Base-by-base conservation (phyloP, 1,140 invertebrate species). In the Plectrocnemia conspersa region DNA sequence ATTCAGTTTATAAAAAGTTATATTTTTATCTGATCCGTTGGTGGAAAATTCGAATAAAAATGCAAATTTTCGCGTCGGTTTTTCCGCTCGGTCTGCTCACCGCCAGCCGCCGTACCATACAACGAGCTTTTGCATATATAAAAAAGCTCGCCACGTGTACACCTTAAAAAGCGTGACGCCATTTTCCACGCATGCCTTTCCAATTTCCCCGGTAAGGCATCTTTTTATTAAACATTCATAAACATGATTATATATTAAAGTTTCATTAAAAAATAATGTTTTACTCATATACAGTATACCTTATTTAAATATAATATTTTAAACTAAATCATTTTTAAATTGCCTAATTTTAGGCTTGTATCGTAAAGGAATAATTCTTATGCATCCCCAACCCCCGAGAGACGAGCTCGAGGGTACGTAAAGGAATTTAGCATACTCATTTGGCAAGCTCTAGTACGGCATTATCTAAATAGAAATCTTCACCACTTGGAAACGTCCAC, bases 1-100 rank as follows among this genome's bases (percentile, higher is more conserved):
- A 50, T 50, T 50, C 47, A 50, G 47, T 50, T 50, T 50, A 29
- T 50, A 33, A 35, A 35, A 50, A 38, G 32, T 27, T 50, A 50
- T 50, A 50, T 50, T 50, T 50, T 50, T 50, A 50, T 50, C 47
- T 50, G 47, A 50, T 50, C 40, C 49, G 54, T 50, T n/a, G 44
- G 54, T 52, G 54, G 47, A 54, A 60, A 56, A 56, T 56, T 38
- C 50, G 33, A 48, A 60, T 60, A 54, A 56, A 60, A 56, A 60
- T 60, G 58, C 49, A 60, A 60, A 60, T 60, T 60, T 54, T 25
- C 52, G 35, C 41, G 42, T 32, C 47, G 42, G 45, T 29, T 57
- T 57, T 57, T 48, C 56, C 56, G 5, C 56, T 27, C 52, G 21
- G 42, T 47, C 45, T 49, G 44, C 23, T 5, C 42, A 32, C 32